Evolutionary conservation across 2,888 invertebrate genomes (phyloP), one percentile per base, ranked within the genome.

Genomic region (Candidula unifasciata): DNA sequence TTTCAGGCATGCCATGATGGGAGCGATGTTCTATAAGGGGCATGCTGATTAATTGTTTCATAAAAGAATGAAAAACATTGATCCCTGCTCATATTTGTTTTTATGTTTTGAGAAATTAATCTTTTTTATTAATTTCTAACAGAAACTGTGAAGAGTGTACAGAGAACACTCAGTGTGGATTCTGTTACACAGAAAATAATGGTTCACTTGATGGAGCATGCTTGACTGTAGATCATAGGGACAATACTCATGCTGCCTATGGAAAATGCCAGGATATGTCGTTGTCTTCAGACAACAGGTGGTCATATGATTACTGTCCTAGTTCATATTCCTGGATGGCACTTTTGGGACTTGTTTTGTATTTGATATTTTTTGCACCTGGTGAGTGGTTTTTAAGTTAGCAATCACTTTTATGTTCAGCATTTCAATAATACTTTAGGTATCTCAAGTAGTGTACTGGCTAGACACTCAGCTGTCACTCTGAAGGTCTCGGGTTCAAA

Each of bases 341-440:
- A 3, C 90, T 95, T 24, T 76, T 92, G 0, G 94, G 94, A 3
- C 90, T 95, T 13, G 91, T 91, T 8, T 83, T 94, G 21, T 95
- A 95, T 88, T 91, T 95, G n/a, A 91, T 94, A 88, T 94, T 92
- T 88, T 95, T 95, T 91, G 94, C 95, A 33, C 94, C 95, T 86
- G 92, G 92, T 92, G 77, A 35, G 60, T 64, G n/a, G 21, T 3
- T 2, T 2, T 54, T 8, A 35, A n/a, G 33, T 30, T 69, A 33
- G 33, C 16, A 16, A 33, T 68, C 8, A 24, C 30, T 10, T 33
- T 21, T 35, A 8, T 30, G 18, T 30, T 24, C 33, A 35, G 24
- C n/a, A 18, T 5, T 60, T 5, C 18, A 60, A n/a, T 60, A 60
- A 60, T 1, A n/a, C 5, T 60, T 24, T 54, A 13, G 54, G 18